Conservation (phyloP, 2,888 invertebrate genomes). For the Phania funesta region DNA sequence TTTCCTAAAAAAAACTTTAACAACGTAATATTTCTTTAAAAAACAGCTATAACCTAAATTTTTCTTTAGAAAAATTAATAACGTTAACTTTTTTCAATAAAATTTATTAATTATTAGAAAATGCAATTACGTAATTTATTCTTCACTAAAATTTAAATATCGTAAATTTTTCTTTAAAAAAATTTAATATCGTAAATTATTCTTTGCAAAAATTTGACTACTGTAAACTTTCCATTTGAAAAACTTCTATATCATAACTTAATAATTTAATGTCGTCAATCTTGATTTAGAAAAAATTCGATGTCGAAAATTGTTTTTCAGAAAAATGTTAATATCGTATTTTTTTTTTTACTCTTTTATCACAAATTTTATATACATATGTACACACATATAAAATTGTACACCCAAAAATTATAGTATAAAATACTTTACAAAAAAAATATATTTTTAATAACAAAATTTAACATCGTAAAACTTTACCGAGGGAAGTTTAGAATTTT, state of each 20-base stretch:
- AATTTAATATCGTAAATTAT: not conserved
- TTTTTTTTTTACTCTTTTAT: not conserved
- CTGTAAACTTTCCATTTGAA: not conserved
- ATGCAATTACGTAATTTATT: not conserved
- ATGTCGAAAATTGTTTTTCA: not conserved
- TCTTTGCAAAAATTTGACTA: not conserved
- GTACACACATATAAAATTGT: too few species aligned
- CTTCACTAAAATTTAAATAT: not conserved
- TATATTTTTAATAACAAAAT: too few species aligned
- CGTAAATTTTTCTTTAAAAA: not conserved
- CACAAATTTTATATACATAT: not conserved
- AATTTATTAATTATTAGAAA: not conserved
- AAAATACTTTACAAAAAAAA: too few species aligned
- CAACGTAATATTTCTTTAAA: too few species aligned
- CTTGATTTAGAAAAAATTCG: not conserved
- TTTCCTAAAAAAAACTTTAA: too few species aligned
- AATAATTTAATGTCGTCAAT: not conserved
- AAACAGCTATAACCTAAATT: too few species aligned
- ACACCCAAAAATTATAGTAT: too few species aligned
- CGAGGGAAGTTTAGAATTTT: too few species aligned
- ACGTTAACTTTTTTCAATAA: not conserved
- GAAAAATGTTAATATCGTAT: not conserved
- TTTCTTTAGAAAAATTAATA: too few species aligned
- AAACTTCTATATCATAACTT: not conserved
- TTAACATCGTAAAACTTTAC: too few species aligned